phyloP scores from a whole-genome alignment of 2,797 vertebrate genomes.

The Sebastes vulpes region DNA sequence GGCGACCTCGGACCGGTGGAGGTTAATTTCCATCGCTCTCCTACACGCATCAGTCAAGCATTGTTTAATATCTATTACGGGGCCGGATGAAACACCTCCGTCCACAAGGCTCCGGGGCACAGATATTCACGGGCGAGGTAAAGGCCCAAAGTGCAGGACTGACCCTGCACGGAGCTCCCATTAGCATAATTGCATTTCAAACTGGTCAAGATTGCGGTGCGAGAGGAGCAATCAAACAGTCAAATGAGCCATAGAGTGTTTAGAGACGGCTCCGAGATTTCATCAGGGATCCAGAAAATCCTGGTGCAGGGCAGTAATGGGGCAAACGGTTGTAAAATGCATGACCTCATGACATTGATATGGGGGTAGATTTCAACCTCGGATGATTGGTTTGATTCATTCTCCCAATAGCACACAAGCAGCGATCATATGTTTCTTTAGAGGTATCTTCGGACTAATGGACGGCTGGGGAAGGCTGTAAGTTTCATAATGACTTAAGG shows the following conservation, averaged over 20 bases:
- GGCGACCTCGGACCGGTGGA: neutral
- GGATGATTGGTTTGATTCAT: conserved; percentile 9
- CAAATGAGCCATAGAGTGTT: conserved; percentile 31
- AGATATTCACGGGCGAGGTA: neutral
- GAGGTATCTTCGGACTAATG: neutral
- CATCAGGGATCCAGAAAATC: conserved; percentile 10
- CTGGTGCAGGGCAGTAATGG: neutral
- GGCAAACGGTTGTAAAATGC: conserved; percentile 26
- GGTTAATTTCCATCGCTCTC: conserved; percentile 15
- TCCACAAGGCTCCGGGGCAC: neutral
- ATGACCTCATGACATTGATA: conserved; percentile 26
- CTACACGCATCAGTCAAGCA: neutral
- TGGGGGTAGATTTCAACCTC: neutral
- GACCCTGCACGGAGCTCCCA: conserved; percentile 5
- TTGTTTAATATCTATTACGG: conserved; percentile 40
- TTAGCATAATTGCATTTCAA: conserved; percentile 58
- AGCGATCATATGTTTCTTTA: neutral
- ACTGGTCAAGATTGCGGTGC: conserved; percentile 26
- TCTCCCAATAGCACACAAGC: neutral
- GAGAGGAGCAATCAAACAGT: conserved; percentile 45
- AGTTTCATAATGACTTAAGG: neutral
- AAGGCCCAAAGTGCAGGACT: neutral
- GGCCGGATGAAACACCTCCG: neutral
- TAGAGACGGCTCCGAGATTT: conserved; percentile 19
- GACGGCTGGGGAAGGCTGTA: neutral